Percentiles rank a stretch among this genome's conserved stretches.
Conservation (phyloP, 2,113 vertebrate species). For the Alexandromys fortis region DNA sequence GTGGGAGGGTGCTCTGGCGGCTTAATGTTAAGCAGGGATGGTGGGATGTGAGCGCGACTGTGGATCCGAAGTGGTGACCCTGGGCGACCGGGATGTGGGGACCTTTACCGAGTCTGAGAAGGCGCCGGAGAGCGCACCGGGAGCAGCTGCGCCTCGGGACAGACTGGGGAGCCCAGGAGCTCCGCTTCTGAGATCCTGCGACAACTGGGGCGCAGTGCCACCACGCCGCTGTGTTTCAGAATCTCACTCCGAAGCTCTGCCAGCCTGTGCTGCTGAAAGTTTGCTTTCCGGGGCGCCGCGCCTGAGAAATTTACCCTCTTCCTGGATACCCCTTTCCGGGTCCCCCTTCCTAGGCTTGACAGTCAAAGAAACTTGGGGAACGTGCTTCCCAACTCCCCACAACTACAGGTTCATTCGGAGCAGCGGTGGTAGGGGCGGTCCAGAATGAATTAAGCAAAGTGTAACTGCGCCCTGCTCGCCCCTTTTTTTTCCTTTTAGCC, state of each 20-base stretch:
- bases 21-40: not conserved
- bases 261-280: not conserved
- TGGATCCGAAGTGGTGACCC: not conserved
- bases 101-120: not conserved
- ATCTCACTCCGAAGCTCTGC: not conserved
- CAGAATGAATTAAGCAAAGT: not conserved
- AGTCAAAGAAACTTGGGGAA: not conserved
- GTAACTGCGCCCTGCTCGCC: not conserved
- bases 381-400: not conserved
- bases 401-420: slow-evolving; percentile 53
- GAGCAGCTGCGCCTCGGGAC: not conserved
- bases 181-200: not conserved
- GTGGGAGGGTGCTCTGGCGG: not conserved
- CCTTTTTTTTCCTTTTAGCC: not conserved
- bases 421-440: not conserved
- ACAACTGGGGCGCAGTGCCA: not conserved
- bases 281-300: not conserved
- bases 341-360: not conserved
- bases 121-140: rapidly evolving
- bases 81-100: not conserved
- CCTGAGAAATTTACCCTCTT: not conserved
- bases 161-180: not conserved
- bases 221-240: not conserved
- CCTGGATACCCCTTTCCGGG: rapidly evolving
- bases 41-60: not conserved